Base-by-base conservation (phyloP, 2,888 invertebrate genomes). In the Apotomis betuletana region DNA sequence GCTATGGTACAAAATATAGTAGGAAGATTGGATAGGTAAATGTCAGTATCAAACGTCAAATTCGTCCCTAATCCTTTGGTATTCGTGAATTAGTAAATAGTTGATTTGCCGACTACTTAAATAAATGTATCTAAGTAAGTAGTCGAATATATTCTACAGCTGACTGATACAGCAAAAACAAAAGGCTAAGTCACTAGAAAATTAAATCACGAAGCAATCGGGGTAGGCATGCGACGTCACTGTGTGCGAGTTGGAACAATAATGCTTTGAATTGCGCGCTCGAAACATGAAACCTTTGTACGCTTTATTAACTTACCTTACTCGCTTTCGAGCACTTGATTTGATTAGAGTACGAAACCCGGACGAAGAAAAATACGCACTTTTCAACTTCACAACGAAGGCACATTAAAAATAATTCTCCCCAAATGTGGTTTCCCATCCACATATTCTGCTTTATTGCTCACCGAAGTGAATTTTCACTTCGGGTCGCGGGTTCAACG, bases 341-440 rank as follows among this genome's bases (percentile, higher is more conserved):
- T 72, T 68, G 67, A 68, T 72, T 63, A 72, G 58, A 63, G 62
- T 55, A 71, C 38, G 54, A 68, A 68, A 63, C 63, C 58, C 49
- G 63, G 12, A 59, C 38, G 54, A 63, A 67, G 67, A 72, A 72
- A 68, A 69, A 65, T 70, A 73, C 61, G 58, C 74, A 70, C 67
- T 60, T 74, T 71, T 74, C 71, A 73, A 75, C 69, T 69, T 75
- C 67, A 44, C 73, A 61, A 74, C 55, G 61, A 38, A 27, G 64
- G 67, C 27, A 67, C 69, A 74, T 75, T 74, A 69, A 75, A 75
- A 75, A 74, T 69, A 62, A 71, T 74, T 74, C 65, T 55, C 65
- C 55, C 55, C 59, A 74, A 73, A 74, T 74, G 70, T 54, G 74
- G 70, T 70, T 74, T 74, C 67, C 70, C 74, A 74, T 67, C 68